Evolutionary conservation across 2,113 vertebrate genomes (phyloP), one percentile per base, ranked within the genome.

Genomic region (Pomatostomus ruficeps): DNA sequence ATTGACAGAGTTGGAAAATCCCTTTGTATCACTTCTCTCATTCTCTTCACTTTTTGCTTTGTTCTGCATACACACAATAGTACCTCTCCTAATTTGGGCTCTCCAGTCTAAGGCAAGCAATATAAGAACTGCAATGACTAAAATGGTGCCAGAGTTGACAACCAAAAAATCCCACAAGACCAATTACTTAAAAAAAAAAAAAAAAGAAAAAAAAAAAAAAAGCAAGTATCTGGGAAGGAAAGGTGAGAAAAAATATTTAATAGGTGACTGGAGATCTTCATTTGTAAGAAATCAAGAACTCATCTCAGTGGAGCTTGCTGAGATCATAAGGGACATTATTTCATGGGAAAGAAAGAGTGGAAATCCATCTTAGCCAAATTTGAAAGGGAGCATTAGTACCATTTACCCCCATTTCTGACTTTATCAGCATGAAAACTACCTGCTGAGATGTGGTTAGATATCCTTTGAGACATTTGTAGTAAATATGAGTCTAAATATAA

Each of bases 1-100:
- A 97, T 96, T 96, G 71, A 95, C 81, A 93, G 71, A 89, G 67
- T 8, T 91, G 95, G 94, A 97, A 97, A 96, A 95, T 89, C 96
- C 92, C 95, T 74, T 89, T 71, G 80, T 93, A 88, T 92, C 78
- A 94, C 91, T 96, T 96, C 89, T 95, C 94, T 74, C 71, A 89
- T 95, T 91, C 51, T 87, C 84, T 93, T 94, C 92, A 63, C 81
- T 82, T 94, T 96, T 94, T 89, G 40, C 24, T 51, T 73, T 83
- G 49, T 80, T 91, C 74, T 80, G 46, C 75, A 31, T 71, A 15
- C 12, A 23, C 17, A 38, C 19, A 54, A 6, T 33, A 48, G 23
- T 73, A 67, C 35, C 36, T 85, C 35, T 89, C 59, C 57, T 90
- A 85, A 89, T 83, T 72, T 83, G 51, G 63, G 26, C 8, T 85